phyloP scores from a whole-genome alignment of 2,888 invertebrate species.

The Melolontha melolontha region DNA sequence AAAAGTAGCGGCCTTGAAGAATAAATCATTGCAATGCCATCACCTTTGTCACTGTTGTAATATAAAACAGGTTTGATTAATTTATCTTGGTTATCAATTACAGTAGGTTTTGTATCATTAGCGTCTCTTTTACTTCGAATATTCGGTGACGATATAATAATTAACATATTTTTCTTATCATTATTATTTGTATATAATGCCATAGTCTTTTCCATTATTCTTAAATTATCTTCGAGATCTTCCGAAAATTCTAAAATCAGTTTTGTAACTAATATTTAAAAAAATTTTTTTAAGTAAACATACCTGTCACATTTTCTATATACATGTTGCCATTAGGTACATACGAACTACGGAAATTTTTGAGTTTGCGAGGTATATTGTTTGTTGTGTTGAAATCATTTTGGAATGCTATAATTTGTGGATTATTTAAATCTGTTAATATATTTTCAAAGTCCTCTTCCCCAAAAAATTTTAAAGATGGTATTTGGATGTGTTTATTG shows the following conservation, averaged over 20 bases:
- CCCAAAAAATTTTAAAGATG: conserved; percentile 59
- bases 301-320: conserved; percentile 51
- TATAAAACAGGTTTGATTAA: conserved; percentile 21
- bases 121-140: conserved; percentile 22
- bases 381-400: conserved; percentile 51
- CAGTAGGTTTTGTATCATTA: background rate
- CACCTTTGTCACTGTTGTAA: conserved; percentile 16
- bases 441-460: conserved; percentile 57
- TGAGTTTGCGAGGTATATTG: conserved; percentile 54
- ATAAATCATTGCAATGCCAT: conserved; percentile 54
- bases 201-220: conserved; percentile 14
- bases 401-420: conserved; percentile 58
- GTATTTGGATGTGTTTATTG: conserved; percentile 55
- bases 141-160: conserved; percentile 29
- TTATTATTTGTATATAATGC: background rate
- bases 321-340: conserved; percentile 59
- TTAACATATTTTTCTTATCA: conserved; percentile 3
- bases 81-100: background rate
- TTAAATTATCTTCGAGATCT: conserved; percentile 16
- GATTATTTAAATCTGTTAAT: conserved; percentile 53
- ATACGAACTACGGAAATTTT: conserved; percentile 57
- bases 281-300: background rate
- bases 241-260: conserved; percentile 21
- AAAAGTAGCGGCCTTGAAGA: conserved; percentile 58
- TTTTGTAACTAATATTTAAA: background rate